A percentile compares a stretch with the other conserved stretches of the same genome.
Evolutionary conservation across 2,113 vertebrate species (phyloP).

Genomic region (Passer domesticus): DNA sequence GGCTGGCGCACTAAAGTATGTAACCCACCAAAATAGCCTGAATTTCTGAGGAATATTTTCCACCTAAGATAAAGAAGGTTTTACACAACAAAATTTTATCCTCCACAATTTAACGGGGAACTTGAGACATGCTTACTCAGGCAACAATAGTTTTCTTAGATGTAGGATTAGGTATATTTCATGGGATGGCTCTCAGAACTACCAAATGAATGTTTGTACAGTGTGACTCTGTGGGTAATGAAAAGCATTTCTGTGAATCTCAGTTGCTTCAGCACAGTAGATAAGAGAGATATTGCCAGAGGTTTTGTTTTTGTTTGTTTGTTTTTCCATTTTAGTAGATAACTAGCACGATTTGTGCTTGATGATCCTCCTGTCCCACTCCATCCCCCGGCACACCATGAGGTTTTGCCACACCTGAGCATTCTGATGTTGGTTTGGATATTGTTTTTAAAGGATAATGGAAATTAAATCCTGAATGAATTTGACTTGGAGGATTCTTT

Average conservation of each 20-base stretch:
- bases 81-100: not conserved
- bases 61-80: not conserved
- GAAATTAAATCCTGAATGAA: not conserved
- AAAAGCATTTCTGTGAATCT: not conserved
- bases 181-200: not conserved
- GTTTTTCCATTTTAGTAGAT: not conserved
- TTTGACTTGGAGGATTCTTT: not conserved
- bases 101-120: not conserved
- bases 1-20: not conserved
- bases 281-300: fast-evolving
- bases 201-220: not conserved
- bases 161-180: not conserved
- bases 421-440: not conserved
- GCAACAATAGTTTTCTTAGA: not conserved
- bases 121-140: fast-evolving
- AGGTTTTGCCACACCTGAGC: not conserved
- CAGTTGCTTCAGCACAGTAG: not conserved
- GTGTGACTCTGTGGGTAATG: not conserved
- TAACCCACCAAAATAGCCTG: not conserved
- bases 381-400: fast-evolving
- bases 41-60: not conserved
- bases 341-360: not conserved
- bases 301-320: too few relatives aligned
- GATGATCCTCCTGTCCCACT: not conserved
- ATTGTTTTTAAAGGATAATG: not conserved